A percentile compares a stretch with the other conserved stretches of the same genome.
These are phyloP conservation scores for Andrena haemorrhoa DNA, from an alignment of 2,888 invertebrate species.

Conservation along the genomic window DNA sequence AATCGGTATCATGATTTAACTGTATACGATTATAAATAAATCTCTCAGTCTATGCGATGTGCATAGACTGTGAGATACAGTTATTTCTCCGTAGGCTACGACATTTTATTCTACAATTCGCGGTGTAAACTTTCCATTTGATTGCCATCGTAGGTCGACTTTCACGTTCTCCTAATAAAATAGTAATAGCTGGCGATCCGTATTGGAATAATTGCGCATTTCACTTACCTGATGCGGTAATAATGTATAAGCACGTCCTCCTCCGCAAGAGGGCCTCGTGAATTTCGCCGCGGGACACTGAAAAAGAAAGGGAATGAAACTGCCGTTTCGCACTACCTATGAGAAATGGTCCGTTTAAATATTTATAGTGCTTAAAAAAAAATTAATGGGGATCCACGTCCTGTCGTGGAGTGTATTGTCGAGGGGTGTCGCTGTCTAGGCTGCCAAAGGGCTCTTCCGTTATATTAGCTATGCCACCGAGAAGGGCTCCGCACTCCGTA, in stretches of 20 bases:
- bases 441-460: constrained; percentile 75
- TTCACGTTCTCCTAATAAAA: not conserved
- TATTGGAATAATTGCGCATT: not conserved
- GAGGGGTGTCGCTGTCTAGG: constrained; percentile 69
- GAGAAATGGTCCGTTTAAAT: constrained; percentile 78
- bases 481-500: constrained; percentile 59
- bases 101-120: not conserved
- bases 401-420: constrained; percentile 70
- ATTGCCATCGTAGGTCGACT: not conserved
- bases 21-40: not conserved
- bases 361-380: constrained; percentile 79
- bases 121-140: not conserved
- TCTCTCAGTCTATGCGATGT: not conserved
- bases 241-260: constrained; percentile 41
- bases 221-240: not conserved
- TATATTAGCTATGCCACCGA: constrained; percentile 75
- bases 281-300: constrained; percentile 26
- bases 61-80: not conserved
- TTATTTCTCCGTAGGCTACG: too few species aligned
- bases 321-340: constrained; percentile 70
- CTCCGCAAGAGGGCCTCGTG: constrained; percentile 25
- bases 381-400: constrained; percentile 80
- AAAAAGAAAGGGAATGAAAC: constrained; percentile 28
- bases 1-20: not conserved
- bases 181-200: not conserved